phyloP scores from a whole-genome alignment of 2,797 vertebrate species.

The Brachyalestes nurse region DNA sequence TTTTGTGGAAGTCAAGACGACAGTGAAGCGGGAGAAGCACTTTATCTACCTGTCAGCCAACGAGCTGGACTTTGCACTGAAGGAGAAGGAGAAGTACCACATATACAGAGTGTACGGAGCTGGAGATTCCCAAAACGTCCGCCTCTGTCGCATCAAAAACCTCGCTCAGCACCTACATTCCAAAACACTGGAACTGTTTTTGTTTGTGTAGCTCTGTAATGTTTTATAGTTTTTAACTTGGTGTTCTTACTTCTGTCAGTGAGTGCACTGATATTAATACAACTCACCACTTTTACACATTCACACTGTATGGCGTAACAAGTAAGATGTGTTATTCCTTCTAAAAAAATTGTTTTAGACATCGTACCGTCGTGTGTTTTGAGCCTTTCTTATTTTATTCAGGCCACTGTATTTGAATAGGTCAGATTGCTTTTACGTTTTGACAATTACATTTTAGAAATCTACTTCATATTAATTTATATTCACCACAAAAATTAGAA shows the following conservation, averaged over 20 bases:
- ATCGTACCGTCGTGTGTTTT: background rate
- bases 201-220: conserved; percentile 70
- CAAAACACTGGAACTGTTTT: conserved; percentile 76
- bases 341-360: background rate
- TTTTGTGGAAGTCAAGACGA: conserved; percentile 82
- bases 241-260: background rate
- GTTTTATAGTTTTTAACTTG: background rate
- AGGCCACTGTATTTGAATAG: background rate
- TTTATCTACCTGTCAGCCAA: conserved; percentile 80
- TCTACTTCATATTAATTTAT: background rate
- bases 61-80: conserved; percentile 80
- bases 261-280: background rate
- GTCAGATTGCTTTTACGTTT: background rate
- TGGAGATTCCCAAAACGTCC: conserved; percentile 71
- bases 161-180: conserved; percentile 82
- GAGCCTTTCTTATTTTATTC: conserved; percentile 14
- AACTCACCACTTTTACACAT: background rate
- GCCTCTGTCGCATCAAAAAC: conserved; percentile 79
- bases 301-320: background rate
- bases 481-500: background rate
- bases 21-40: conserved; percentile 73
- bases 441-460: background rate
- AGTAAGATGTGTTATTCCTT: too few species aligned
- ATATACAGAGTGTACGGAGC: conserved; percentile 78
- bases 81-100: conserved; percentile 76